Base-by-base conservation (phyloP, 2,113 vertebrate genomes). In the Pedetes capensis region DNA sequence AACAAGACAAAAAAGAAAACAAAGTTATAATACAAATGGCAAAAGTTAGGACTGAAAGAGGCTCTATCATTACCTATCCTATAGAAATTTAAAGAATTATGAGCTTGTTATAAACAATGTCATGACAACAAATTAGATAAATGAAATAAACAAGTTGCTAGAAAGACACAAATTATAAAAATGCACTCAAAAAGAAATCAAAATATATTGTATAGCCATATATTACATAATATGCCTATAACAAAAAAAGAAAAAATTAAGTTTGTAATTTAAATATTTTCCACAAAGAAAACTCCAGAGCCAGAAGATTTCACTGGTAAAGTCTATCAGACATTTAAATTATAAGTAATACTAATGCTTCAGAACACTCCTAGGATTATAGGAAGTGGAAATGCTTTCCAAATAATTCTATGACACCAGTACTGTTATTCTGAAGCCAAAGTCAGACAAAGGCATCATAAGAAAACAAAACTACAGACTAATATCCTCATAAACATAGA, bases 301-400 rank as follows among this genome's bases (percentile, higher is more conserved):
- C n/a, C n/a, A n/a, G n/a, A n/a, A n/a, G n/a, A 2, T 37, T 78
- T 90, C 10, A 71, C 64, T 89, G 80, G 53, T 86, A 32, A 95
- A 80, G 75, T 63, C 20, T 86, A 63, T 69, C 27, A 86, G 63
- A 66, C 86, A 86, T 66, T 63, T 86, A 84, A 79, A 92, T 84
- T 68, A 81, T 49, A 95, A 82, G 71, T 89, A 82, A 93, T 17
- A 79, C 3, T 4, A 71, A 71, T 29, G 8, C 2, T 82, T 90
- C 27, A 63, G 63, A 92, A 82, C 29, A 7, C 23, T 85, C 61
- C 16, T n/a, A n/a, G n/a, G n/a, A n/a, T n/a, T n/a, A n/a, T n/a
- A n/a, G n/a, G n/a, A n/a, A n/a, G n/a, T n/a, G 16, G 25, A 75
- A 81, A 84, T 2, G 20, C 55, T 91, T 91, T 51, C 47, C 55